These are phyloP conservation scores for Austrofundulus limnaeus DNA, from an alignment of 2,113 vertebrate genomes.

Conservation along the genomic window DNA sequence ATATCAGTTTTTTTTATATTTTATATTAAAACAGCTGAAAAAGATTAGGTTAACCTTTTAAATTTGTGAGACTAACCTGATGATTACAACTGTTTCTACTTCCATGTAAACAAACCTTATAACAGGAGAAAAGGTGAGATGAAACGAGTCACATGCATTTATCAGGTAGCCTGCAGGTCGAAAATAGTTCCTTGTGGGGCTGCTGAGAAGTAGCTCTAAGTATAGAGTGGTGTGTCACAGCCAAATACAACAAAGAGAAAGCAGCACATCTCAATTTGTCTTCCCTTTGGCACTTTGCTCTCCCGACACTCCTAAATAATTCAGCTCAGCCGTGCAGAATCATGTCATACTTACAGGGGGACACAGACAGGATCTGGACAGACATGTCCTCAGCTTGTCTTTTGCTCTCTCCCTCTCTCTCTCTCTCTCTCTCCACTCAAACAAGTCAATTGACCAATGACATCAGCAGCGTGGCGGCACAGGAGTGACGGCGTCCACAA, in stretches of 20 bases:
- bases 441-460: constrained; percentile 36
- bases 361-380: constrained; percentile 52
- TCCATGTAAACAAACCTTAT: constrained; percentile 42
- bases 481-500: constrained; percentile 25
- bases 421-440: constrained; percentile 14
- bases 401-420: too few species aligned
- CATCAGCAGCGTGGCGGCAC: constrained; percentile 19
- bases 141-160: constrained; percentile 40
- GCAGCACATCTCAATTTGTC: neutral
- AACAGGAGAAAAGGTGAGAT: constrained; percentile 30
- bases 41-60: constrained; percentile 6
- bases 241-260: neutral
- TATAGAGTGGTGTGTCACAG: constrained; percentile 9
- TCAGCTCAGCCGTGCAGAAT: constrained; percentile 8
- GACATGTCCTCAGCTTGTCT: constrained; percentile 49
- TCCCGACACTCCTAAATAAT: constrained; percentile 19
- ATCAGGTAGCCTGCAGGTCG: constrained; percentile 34
- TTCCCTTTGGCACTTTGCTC: neutral
- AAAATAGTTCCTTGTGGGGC: constrained; percentile 47
- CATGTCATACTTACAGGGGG: constrained; percentile 57
- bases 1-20: constrained; percentile 5
- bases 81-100: constrained; percentile 1
- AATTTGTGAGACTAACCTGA: too few species aligned
- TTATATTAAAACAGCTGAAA: constrained; percentile 12
- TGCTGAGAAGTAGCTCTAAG: constrained; percentile 34